Percentiles rank a stretch among this genome's conserved stretches.
These are phyloP conservation scores for Bufo bufo DNA, from an alignment of 2,113 vertebrate genomes.

Conservation along the genomic window DNA sequence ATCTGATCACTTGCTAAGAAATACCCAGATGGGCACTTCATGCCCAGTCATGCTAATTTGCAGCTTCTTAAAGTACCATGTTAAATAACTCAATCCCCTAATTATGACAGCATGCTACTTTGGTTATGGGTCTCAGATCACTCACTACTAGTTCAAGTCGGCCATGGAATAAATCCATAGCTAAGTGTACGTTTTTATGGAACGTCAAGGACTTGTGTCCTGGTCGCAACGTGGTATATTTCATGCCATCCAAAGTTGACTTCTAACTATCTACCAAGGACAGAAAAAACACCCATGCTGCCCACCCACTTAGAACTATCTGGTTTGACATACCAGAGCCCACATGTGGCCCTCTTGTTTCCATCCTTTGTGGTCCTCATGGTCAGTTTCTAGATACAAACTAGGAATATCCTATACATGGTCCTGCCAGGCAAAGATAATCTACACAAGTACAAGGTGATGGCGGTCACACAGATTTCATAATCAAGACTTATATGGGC, in stretches of 20 bases:
- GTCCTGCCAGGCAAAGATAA: too few relatives aligned
- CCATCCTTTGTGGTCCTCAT: background rate
- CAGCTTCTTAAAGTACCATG: conserved; percentile 52
- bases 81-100: conserved; percentile 57
- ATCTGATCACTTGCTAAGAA: conserved; percentile 42
- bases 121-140: conserved; percentile 54
- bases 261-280: background rate
- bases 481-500: too few relatives aligned
- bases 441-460: too few relatives aligned
- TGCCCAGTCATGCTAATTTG: conserved; percentile 56
- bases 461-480: too few relatives aligned
- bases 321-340: background rate
- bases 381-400: too few relatives aligned
- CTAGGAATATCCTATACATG: too few relatives aligned
- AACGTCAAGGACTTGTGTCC: conserved; percentile 8
- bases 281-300: background rate
- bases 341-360: background rate
- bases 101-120: conserved; percentile 57
- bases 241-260: background rate
- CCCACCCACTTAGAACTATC: background rate
- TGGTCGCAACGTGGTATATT: background rate
- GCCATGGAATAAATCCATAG: conserved; percentile 26
- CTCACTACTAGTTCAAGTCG: conserved; percentile 44
- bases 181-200: conserved; percentile 4
- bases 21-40: conserved; percentile 55